Percentiles rank a stretch among this genome's conserved stretches.
Evolutionary conservation across 2,113 vertebrate species (phyloP).

Genomic region (Abramis brama): DNA sequence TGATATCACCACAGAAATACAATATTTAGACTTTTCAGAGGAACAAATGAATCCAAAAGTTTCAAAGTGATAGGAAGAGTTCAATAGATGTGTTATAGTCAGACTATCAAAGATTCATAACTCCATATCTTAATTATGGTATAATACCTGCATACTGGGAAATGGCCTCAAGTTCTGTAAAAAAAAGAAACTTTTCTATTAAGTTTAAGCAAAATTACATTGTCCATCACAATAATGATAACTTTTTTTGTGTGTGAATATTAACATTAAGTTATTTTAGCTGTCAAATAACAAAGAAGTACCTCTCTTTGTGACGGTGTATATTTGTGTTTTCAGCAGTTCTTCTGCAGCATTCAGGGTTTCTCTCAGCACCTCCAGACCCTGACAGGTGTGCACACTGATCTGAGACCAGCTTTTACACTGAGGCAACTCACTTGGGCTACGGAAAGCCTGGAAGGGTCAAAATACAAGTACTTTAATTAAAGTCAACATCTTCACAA

Average conservation of each 20-base stretch:
- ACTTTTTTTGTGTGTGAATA: not conserved
- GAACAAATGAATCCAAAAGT: no score
- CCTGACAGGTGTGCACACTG: conserved; percentile 24
- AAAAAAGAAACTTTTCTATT: not conserved
- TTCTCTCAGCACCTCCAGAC: conserved; percentile 36
- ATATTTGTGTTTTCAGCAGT: conserved; percentile 34
- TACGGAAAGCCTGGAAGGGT: conserved; percentile 34
- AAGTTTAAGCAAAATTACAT: not conserved
- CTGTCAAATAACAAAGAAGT: not conserved
- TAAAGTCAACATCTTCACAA: not conserved
- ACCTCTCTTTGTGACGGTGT: conserved; percentile 45
- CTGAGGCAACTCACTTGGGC: not conserved
- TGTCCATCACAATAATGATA: not conserved
- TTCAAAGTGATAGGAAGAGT: not conserved
- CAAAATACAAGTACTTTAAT: not conserved
- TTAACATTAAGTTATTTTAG: not conserved
- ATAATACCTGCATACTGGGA: conserved; percentile 64
- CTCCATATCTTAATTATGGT: not conserved
- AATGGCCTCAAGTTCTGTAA: conserved; percentile 65
- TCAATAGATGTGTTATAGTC: not conserved
- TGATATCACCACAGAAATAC: no score
- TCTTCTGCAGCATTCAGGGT: conserved; percentile 30
- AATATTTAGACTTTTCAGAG: no score
- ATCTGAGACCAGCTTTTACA: conserved; percentile 46
- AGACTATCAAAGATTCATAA: not conserved